Evolutionary conservation across 2,888 invertebrate genomes (phyloP).

Genomic region (Eustalomyia histrio): DNA sequence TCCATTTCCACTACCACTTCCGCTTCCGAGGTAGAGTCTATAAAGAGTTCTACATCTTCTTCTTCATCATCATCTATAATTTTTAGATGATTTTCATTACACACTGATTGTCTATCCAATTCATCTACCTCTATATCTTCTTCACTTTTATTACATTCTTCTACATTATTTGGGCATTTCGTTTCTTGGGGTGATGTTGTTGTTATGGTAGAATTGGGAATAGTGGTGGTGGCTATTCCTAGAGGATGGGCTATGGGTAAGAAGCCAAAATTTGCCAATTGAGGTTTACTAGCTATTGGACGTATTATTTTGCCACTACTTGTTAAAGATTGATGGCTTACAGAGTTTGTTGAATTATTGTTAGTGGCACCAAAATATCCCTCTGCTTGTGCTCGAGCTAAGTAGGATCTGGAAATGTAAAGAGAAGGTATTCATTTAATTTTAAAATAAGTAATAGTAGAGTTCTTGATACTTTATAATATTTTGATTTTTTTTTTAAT

Average conservation of each 20-base stretch:
- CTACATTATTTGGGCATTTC: conserved; percentile 20
- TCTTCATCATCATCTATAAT: conserved; percentile 71
- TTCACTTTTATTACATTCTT: conserved; percentile 35
- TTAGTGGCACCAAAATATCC: conserved; percentile 72
- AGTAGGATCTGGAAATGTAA: conserved; percentile 80
- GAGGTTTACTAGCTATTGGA: conserved; percentile 81
- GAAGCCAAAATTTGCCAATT: conserved; percentile 76
- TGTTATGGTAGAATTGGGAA: conserved; percentile 46
- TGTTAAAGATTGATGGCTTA: conserved; percentile 6
- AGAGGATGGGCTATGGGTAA: conserved; percentile 70
- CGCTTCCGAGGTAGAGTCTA: conserved; percentile 73
- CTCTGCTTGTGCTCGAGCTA: conserved; percentile 81
- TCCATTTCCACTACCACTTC: conserved; percentile 68
- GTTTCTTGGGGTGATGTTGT: conserved; percentile 22
- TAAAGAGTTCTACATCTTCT: conserved; percentile 75
- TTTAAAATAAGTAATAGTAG: background rate
- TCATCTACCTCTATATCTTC: conserved; percentile 63
- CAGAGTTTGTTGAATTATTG: conserved; percentile 18
- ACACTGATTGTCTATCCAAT: conserved; percentile 49
- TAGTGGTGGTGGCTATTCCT: conserved; percentile 3
- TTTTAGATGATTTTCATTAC: conserved; percentile 42
- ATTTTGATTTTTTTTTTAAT: no score
- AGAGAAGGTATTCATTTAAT: background rate
- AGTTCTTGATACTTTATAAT: no score
- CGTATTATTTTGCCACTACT: conserved; percentile 80